Conservation (phyloP, 2,888 invertebrate genomes). For the Calliopum simillimum region DNA sequence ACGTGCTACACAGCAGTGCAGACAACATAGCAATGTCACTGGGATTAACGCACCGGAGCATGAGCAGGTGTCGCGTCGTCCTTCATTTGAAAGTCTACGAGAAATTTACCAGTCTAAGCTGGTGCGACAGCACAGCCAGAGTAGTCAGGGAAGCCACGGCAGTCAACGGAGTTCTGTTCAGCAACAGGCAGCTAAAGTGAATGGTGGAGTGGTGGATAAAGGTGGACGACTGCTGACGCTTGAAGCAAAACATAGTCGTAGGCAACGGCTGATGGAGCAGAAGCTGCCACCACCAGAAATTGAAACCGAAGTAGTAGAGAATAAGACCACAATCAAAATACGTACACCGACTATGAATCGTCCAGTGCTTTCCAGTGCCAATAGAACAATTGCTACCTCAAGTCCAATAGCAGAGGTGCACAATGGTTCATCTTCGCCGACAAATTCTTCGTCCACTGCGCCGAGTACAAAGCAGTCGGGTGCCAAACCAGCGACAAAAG, state of each 20-base stretch:
- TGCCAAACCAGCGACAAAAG: neutral
- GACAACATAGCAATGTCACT: too few species aligned
- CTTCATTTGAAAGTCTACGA: slow-evolving; percentile 74
- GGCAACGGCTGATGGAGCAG: slow-evolving; percentile 71
- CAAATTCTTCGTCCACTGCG: slow-evolving; percentile 25
- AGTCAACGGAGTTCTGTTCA: slow-evolving; percentile 38
- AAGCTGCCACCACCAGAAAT: slow-evolving; percentile 69
- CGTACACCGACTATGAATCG: slow-evolving; percentile 46
- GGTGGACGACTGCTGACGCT: slow-evolving; percentile 77
- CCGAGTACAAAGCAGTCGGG: slow-evolving; percentile 28
- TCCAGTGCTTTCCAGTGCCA: slow-evolving; percentile 1
- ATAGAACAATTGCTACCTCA: slow-evolving; percentile 10
- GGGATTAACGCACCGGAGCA: neutral
- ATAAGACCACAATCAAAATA: slow-evolving; percentile 61
- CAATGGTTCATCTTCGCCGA: slow-evolving; percentile 34
- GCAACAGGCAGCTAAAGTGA: slow-evolving; percentile 31
- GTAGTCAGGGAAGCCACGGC: slow-evolving; percentile 49
- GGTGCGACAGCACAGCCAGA: slow-evolving; percentile 65
- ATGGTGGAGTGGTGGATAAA: slow-evolving; percentile 54
- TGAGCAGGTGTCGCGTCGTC: slow-evolving; percentile 11
- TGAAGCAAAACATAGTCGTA: slow-evolving; percentile 78
- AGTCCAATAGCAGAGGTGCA: slow-evolving; percentile 12
- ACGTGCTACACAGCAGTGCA: too few species aligned
- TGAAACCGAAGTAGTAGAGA: slow-evolving; percentile 57
- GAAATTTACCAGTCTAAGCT: slow-evolving; percentile 79